Conservation (phyloP, 2,113 vertebrate genomes). For the Marcusenius ussheri region DNA sequence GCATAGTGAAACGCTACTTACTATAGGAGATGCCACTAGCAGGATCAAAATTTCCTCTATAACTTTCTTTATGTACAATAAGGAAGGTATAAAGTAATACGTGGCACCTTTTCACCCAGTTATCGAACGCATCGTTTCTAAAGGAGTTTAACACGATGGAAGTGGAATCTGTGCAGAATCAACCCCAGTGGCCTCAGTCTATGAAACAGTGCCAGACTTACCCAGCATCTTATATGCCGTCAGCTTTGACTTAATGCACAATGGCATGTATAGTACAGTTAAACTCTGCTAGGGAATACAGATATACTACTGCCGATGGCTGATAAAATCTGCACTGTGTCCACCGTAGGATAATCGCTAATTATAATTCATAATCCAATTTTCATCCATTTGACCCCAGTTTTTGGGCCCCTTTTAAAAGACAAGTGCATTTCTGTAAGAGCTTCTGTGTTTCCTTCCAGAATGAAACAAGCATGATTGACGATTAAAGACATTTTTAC, state of each 20-base stretch:
- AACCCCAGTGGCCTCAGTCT: background rate
- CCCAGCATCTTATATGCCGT: background rate
- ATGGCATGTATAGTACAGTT: background rate
- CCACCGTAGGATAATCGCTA: background rate
- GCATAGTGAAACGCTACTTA: background rate
- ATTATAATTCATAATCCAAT: background rate
- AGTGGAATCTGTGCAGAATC: background rate
- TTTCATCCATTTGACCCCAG: background rate
- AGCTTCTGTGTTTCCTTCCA: background rate
- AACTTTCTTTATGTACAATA: background rate
- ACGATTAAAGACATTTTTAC: slow-evolving; percentile 1
- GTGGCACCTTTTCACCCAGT: background rate
- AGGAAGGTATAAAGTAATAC: background rate
- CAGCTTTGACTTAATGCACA: background rate
- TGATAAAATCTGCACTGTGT: background rate
- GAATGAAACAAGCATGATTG: background rate
- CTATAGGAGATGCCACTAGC: background rate
- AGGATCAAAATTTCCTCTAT: background rate
- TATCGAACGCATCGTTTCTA: background rate
- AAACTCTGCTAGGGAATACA: background rate
- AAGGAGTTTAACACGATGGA: background rate
- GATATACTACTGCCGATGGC: background rate
- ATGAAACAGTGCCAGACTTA: background rate
- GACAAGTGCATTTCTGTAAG: background rate
- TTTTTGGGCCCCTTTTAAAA: background rate